Percentiles rank a stretch among this genome's conserved stretches.
Evolutionary conservation across 53 echinoderm and acorn worm species (phyloP).

Genomic region (Luidia sarsii): DNA sequence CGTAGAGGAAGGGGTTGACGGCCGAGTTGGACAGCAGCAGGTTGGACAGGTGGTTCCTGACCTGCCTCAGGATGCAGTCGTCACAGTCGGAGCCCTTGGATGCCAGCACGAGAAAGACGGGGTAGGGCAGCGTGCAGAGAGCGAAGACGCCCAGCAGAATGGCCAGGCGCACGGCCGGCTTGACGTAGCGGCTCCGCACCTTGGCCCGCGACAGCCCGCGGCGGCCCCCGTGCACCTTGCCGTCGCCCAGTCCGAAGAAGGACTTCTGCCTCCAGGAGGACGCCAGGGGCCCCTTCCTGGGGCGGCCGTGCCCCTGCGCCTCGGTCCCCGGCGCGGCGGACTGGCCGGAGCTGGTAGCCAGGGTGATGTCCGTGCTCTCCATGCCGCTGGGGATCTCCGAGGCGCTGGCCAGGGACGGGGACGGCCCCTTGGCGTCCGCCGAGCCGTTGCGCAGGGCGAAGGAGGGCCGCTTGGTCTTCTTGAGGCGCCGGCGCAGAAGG

Average conservation of each 20-base stretch:
- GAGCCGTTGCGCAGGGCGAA: background rate
- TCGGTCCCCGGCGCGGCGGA: background rate
- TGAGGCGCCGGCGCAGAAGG: constrained; percentile 29
- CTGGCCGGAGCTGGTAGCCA: background rate
- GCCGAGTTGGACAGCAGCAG: constrained; percentile 48
- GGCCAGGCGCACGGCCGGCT: constrained; percentile 41
- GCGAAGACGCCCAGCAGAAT: constrained; percentile 32
- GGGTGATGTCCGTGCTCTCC: constrained; percentile 26
- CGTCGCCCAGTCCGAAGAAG: constrained; percentile 43
- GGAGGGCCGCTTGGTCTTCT: background rate
- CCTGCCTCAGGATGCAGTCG: constrained; percentile 15
- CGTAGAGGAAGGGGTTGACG: constrained; percentile 57
- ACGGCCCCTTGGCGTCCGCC: background rate
- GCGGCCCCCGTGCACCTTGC: background rate
- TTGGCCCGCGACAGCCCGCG: background rate
- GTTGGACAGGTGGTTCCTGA: constrained; percentile 37
- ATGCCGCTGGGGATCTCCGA: constrained; percentile 3
- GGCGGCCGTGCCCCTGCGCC: background rate
- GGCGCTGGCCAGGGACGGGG: background rate
- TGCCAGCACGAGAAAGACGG: constrained; percentile 40
- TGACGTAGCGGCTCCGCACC: constrained; percentile 14
- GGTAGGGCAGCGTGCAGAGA: constrained; percentile 54
- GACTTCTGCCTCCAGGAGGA: constrained; percentile 23
- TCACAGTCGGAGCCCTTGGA: constrained; percentile 23
- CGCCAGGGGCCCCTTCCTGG: background rate